A percentile compares a stretch with the other conserved stretches of the same genome.
These are phyloP conservation scores for Epirrhoe alternata DNA, from an alignment of 2,888 invertebrate genomes.

Conservation along the genomic window DNA sequence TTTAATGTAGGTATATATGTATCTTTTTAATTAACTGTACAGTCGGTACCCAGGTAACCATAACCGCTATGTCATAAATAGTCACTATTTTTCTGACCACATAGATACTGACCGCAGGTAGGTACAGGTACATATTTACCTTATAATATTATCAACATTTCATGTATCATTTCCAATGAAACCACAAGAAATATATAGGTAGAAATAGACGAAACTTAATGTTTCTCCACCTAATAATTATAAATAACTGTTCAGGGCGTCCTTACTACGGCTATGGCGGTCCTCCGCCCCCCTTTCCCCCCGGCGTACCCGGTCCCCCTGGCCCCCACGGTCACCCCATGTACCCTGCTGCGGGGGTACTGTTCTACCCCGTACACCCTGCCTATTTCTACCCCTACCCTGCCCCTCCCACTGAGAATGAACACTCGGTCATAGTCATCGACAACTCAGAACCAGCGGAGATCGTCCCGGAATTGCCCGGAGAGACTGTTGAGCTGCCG, in stretches of 20 bases:
- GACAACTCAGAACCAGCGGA: slow-evolving; percentile 61
- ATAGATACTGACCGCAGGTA: neutral
- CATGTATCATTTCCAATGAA: neutral
- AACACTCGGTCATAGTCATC: slow-evolving; percentile 57
- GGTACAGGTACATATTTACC: neutral
- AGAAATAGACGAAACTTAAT: neutral
- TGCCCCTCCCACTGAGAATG: slow-evolving; percentile 53
- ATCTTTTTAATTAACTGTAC: too few relatives aligned
- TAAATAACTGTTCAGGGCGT: slow-evolving; percentile 65
- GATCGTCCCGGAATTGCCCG: slow-evolving; percentile 71
- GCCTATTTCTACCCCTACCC: slow-evolving; percentile 77
- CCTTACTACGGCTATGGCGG: slow-evolving; percentile 75
- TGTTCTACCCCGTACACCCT: slow-evolving; percentile 75
- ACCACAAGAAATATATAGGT: neutral
- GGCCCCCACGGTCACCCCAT: slow-evolving; percentile 47
- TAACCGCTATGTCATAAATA: too few relatives aligned
- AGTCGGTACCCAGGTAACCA: too few relatives aligned
- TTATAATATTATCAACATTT: neutral
- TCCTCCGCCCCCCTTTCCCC: slow-evolving; percentile 58
- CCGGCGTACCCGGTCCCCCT: slow-evolving; percentile 49
- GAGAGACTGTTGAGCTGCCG: slow-evolving; percentile 79
- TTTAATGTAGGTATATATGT: too few relatives aligned
- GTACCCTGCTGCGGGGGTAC: slow-evolving; percentile 62
- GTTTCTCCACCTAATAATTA: slow-evolving; percentile 39
- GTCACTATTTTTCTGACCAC: too few relatives aligned